Evolutionary conservation across 2,888 invertebrate genomes (phyloP).

Genomic region (Carpatolechia fugitivella): DNA sequence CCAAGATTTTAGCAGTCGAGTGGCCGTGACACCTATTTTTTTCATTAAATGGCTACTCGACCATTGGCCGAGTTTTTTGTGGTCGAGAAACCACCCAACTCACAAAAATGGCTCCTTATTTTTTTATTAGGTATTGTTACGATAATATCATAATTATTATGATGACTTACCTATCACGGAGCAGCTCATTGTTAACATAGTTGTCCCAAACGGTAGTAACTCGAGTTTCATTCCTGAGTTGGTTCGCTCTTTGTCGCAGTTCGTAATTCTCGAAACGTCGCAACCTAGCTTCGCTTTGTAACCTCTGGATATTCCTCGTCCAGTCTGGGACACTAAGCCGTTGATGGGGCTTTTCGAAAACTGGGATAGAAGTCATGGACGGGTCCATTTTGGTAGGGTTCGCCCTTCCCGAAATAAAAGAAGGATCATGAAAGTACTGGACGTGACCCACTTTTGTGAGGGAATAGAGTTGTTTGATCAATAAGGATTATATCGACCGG

Average conservation of each 20-base stretch:
- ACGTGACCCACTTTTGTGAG: constrained; percentile 13
- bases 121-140: too few species aligned
- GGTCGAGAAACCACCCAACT: too few species aligned
- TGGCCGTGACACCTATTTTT: too few species aligned
- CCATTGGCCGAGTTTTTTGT: too few species aligned
- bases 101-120: too few species aligned
- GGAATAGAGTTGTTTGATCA: constrained; percentile 27
- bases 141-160: background rate
- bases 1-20: too few species aligned
- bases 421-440: too few species aligned
- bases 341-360: constrained; percentile 83
- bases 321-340: constrained; percentile 85
- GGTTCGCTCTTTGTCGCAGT: constrained; percentile 84
- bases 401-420: too few species aligned
- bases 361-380: constrained; percentile 48
- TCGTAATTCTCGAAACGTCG: constrained; percentile 83
- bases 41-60: too few species aligned
- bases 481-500: constrained; percentile 18
- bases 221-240: constrained; percentile 85
- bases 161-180: constrained; percentile 82
- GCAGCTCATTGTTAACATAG: constrained; percentile 84
- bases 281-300: constrained; percentile 84
- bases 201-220: constrained; percentile 88
- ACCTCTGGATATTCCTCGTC: constrained; percentile 85
- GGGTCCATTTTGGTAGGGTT: constrained; percentile 53